Conservation (phyloP, 2,113 vertebrate species). For the Stigmatopora nigra region DNA sequence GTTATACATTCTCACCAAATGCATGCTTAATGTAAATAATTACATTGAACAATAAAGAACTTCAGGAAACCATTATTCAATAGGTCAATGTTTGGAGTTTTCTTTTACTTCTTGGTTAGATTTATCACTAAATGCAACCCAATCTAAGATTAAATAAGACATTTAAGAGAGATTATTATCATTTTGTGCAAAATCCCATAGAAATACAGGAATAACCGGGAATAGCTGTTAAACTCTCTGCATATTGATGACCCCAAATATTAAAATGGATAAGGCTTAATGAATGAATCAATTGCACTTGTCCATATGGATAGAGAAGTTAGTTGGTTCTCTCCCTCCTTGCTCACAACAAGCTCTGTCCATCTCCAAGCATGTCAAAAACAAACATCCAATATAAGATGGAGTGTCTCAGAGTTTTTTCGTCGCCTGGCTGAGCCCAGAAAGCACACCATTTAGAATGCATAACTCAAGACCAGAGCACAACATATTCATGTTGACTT, state of each 20-base stretch:
- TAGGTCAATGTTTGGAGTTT: too few relatives aligned
- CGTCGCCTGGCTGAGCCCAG: not conserved
- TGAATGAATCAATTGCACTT: not conserved
- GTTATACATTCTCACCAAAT: not conserved
- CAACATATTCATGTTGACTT: not conserved
- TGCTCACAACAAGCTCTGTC: slow-evolving; percentile 21
- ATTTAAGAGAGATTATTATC: too few relatives aligned
- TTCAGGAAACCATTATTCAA: not conserved
- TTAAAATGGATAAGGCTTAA: too few relatives aligned
- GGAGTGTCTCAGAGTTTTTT: not conserved
- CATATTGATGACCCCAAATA: too few relatives aligned
- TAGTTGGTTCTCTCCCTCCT: slow-evolving; percentile 23
- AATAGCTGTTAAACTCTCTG: not conserved
- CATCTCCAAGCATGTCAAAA: slow-evolving; percentile 43
- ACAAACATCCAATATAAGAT: slow-evolving; percentile 30
- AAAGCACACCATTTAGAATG: slow-evolving; percentile 4
- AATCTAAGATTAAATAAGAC: not conserved
- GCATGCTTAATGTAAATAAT: not conserved
- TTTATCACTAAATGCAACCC: not conserved
- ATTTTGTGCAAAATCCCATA: not conserved
- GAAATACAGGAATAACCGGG: not conserved
- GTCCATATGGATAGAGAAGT: not conserved
- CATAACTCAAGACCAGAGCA: not conserved
- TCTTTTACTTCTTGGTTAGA: not conserved
- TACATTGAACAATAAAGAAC: not conserved